Conservation (phyloP, 1,140 invertebrate genomes). For the Eriosoma lanigerum region DNA sequence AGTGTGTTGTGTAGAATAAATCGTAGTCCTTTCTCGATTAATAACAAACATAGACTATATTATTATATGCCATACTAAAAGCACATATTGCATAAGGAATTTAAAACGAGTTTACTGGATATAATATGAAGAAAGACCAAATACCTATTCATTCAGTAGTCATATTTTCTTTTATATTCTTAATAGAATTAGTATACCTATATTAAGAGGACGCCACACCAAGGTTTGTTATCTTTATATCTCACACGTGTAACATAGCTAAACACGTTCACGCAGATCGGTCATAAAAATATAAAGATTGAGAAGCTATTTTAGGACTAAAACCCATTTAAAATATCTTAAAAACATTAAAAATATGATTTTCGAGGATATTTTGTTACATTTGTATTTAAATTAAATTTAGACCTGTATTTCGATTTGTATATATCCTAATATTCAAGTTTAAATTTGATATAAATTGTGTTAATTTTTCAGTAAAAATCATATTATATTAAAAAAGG, state of each 20-base stretch:
- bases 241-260: too few relatives aligned
- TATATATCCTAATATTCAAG: too few relatives aligned
- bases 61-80: background rate
- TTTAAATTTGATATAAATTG: too few relatives aligned
- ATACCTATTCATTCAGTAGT: background rate
- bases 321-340: background rate
- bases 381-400: too few relatives aligned
- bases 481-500: too few relatives aligned
- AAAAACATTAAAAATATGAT: background rate
- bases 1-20: background rate
- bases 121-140: background rate
- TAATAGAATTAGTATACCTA: background rate
- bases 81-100: slow-evolving; percentile 11
- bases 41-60: background rate
- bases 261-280: background rate
- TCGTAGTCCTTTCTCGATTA: background rate
- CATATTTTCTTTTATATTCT: slow-evolving; percentile 6
- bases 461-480: too few relatives aligned
- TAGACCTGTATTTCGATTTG: too few relatives aligned
- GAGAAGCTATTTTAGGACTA: background rate
- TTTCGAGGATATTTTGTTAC: too few relatives aligned
- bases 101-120: slow-evolving; percentile 14
- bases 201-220: background rate
- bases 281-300: background rate
- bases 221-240: background rate